Base-by-base conservation (phyloP, 2,797 vertebrate species). In the Poeciliopsis gracilis region DNA sequence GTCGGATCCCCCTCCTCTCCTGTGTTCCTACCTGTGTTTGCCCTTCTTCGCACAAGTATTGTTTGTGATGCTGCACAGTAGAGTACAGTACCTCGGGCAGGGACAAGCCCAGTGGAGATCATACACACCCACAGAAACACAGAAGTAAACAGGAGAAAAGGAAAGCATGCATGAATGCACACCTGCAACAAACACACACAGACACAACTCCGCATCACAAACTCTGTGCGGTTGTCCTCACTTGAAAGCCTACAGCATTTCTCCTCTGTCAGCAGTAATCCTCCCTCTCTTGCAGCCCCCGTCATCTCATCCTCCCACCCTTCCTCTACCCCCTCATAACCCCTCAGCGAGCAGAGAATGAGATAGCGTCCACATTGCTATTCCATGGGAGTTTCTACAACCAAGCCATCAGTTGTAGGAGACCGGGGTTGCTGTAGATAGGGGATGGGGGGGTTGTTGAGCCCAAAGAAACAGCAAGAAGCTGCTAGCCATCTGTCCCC, bases 281-380 rank as follows among this genome's bases (percentile, higher is more conserved):
- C 90, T 86, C 87, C 84, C 79, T 88, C 88, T 82, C 81, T 71
- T 82, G 72, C 87, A 72, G 20, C 82, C 85, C 79, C 77, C 85
- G 69, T 80, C 84, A 75, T 82, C 89, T 79, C 81, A 73, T 74
- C 76, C 77, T 36, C 12, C 61, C 71, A 41, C 79, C 53, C 80
- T 7, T 75, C 67, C 66, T 70, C 30, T 73, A 38, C 73, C 66
- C 83, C 82, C 76, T 79, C 6, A 63, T 88, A 92, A 90, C 90
- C 91, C 85, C 78, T 88, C 85, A 86, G 90, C 89, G 87, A 77
- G 82, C 81, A 79, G 80, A 74, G 85, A 73, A 83, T 81, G 85
- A 92, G 91, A 93, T 86, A 92, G 89, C 77, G 87, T 71, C 90
- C 23, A 76, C 92, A 95, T 95, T 95, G 93, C 93, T 94, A 95